Conservation (phyloP, 2,797 vertebrate genomes). For the Sternotherus odoratus region DNA sequence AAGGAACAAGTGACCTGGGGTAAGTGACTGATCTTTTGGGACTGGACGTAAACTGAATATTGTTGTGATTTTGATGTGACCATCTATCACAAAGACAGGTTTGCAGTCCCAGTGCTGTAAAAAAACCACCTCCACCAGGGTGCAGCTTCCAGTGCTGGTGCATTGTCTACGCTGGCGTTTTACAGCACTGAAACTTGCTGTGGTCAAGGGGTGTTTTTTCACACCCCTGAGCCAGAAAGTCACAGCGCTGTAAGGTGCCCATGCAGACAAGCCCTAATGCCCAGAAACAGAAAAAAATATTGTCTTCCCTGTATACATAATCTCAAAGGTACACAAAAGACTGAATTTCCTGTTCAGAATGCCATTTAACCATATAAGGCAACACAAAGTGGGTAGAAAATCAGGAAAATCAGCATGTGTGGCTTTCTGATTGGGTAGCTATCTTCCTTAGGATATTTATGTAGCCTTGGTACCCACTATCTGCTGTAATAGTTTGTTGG, state of each 20-base stretch:
- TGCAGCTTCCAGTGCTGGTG: too few relatives aligned
- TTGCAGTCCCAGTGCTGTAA: neutral
- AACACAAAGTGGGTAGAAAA: neutral
- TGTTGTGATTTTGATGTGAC: neutral
- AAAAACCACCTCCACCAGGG: too few relatives aligned
- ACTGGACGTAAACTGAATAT: too few relatives aligned
- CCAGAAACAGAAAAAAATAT: neutral
- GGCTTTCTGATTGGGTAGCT: neutral
- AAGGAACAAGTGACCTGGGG: neutral
- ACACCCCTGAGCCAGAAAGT: too few relatives aligned
- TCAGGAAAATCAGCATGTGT: neutral
- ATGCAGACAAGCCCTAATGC: neutral
- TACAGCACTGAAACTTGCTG: too few relatives aligned
- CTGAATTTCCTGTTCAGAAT: neutral
- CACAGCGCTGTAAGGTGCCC: too few relatives aligned
- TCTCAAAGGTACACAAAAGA: neutral
- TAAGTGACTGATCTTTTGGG: neutral
- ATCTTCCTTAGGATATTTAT: neutral
- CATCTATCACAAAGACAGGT: neutral
- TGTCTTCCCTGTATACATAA: neutral
- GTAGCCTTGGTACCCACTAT: neutral
- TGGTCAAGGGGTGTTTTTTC: too few relatives aligned
- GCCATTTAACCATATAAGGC: neutral
- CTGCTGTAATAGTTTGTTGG: neutral
- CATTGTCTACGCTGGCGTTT: too few relatives aligned